Evolutionary conservation across 23 tunicate species (phyloP), one percentile per base, ranked within the genome.

Genomic region (Trididemnum miniatum): DNA sequence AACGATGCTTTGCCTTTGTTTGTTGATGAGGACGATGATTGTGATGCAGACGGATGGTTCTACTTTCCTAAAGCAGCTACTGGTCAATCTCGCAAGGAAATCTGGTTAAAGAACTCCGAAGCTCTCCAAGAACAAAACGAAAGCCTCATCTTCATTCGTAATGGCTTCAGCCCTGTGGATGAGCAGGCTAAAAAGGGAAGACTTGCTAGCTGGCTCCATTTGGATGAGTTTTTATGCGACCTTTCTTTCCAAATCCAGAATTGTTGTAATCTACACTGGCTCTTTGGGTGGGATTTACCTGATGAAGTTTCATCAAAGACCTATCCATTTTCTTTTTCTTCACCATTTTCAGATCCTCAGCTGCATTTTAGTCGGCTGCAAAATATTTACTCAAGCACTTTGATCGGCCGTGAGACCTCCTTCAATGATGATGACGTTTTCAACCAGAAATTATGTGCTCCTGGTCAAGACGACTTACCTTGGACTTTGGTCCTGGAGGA

Each of bases 31-130:
- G 37, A 32, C 32, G 75, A 33, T 4, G 5, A 38, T 22, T 31
- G 18, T 32, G 75, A 67, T 67, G 15, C 32, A 2, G 32, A 12
- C 15, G 75, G 75, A 9, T 7, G 37, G 38, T 67, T 67, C n/a
- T 15, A 5, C 27, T 5, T 38, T 31, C 38, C 75, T 4, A 5
- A 4, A 12, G 15, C 38, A 32, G 3, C 75, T 3, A 67, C 75
- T 4, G 25, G 38, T 67, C 75, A 67, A 33, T 67, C 75, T 2
- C 38, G 82, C 2, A 75, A 63, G 36, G 71, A 75, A 59, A 75
- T 84, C 60, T 72, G 82, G 81, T 30, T 84, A 39, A 63, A 59
- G 50, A 75, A 75, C 40, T 51, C 87, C 1, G 35, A 78, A 35
- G 71, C 28, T 15, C 18, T 5, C 15, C 35, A 78, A 18, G 24